Base-by-base conservation (phyloP, 2,797 vertebrate species). In the Podargus strigoides region DNA sequence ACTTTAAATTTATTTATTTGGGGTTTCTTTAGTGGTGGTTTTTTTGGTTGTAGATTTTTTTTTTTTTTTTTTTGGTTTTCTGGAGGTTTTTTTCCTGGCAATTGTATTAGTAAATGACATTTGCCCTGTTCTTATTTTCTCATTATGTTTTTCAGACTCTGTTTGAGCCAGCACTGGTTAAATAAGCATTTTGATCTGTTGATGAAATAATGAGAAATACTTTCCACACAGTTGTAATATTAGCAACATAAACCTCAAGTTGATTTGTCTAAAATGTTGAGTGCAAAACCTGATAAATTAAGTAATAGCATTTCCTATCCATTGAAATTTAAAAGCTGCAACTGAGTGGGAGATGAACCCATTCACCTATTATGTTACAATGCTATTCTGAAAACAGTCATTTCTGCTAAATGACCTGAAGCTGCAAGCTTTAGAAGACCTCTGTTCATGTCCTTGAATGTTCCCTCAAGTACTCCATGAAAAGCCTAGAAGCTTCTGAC, bases 11-110 rank as follows among this genome's bases (percentile, higher is more conserved):
- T 77, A 50, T 76, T 83, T 79, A 27, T 66, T 55, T 67, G 8
- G 1, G 0, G 3, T 49, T 81, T 68, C 8, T 56, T 80, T 12
- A 16, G 42, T 52, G 1, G n/a, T n/a, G n/a, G n/a, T n/a, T n/a
- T n/a, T n/a, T n/a, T n/a, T n/a, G n/a, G n/a, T n/a, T n/a, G n/a
- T n/a, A n/a, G n/a, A n/a, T n/a, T n/a, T n/a, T n/a, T n/a, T n/a
- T n/a, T n/a, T n/a, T n/a, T n/a, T n/a, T n/a, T n/a, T n/a, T n/a
- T n/a, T n/a, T n/a, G n/a, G n/a, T n/a, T n/a, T n/a, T n/a, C n/a
- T n/a, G n/a, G n/a, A n/a, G n/a, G n/a, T n/a, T 8, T 62, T 88
- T 41, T 78, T 58, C 49, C 41, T 42, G 11, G 18, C 7, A 70
- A 53, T 8, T 44, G 2, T 36, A 22, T 55, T 49, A 62, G 14